Conservation (phyloP, 2,113 vertebrate species). For the Gila orcuttii region DNA sequence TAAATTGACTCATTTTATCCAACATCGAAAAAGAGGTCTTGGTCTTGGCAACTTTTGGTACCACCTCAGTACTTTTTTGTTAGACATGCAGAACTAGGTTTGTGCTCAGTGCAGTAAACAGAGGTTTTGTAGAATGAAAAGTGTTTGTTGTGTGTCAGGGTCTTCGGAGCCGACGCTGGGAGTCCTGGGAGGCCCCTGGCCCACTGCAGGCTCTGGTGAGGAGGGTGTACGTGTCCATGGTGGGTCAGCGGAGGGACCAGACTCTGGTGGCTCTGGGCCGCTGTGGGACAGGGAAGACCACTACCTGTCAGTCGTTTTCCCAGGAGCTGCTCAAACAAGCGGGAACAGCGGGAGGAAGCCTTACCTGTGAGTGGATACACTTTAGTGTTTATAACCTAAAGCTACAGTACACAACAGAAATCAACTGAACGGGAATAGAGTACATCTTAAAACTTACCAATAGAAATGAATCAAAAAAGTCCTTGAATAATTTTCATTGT, state of each 20-base stretch:
- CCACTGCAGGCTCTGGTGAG: conserved; percentile 81
- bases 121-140: neutral
- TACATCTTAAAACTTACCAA: no score
- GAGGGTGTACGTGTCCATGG: conserved; percentile 81
- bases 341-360: conserved; percentile 73
- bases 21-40: no score
- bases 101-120: neutral
- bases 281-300: conserved; percentile 85
- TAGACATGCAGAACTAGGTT: neutral
- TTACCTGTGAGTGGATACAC: conserved; percentile 73
- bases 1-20: no score
- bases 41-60: neutral
- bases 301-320: conserved; percentile 77
- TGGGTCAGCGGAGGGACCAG: conserved; percentile 84
- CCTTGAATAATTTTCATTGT: no score
- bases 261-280: conserved; percentile 85
- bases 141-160: conserved; percentile 13
- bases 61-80: neutral
- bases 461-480: no score
- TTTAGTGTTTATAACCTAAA: neutral
- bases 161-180: conserved; percentile 64
- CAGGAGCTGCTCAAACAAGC: conserved; percentile 81
- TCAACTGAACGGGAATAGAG: neutral
- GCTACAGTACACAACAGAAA: neutral
- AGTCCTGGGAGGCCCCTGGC: conserved; percentile 71